A percentile compares a stretch with the other conserved stretches of the same genome.
phyloP scores from a whole-genome alignment of 2,888 invertebrate species.

The Norana najaformis region DNA sequence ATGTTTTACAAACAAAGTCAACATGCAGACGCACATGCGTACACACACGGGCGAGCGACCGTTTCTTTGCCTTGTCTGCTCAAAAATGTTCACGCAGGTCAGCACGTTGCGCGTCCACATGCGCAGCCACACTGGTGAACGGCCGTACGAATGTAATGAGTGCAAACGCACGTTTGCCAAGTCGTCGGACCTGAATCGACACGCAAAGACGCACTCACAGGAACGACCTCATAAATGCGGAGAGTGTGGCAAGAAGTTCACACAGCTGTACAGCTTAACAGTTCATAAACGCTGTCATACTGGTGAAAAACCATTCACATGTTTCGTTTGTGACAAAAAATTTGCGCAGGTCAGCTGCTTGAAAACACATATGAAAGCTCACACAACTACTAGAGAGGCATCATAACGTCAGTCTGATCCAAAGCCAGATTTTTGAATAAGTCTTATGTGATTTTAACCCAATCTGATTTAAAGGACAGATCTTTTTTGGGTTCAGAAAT shows the following conservation, averaged over 20 bases:
- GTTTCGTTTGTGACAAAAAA: slow-evolving; percentile 60
- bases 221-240: slow-evolving; percentile 95
- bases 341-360: slow-evolving; percentile 34
- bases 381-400: slow-evolving; percentile 16
- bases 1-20: slow-evolving; percentile 24
- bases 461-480: background rate
- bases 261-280: slow-evolving; percentile 95
- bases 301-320: slow-evolving; percentile 73
- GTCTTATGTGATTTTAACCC: background rate
- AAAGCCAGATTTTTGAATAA: background rate
- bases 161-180: slow-evolving; percentile 35
- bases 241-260: slow-evolving; percentile 96
- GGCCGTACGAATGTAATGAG: slow-evolving; percentile 31
- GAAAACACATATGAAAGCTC: slow-evolving; percentile 35
- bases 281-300: slow-evolving; percentile 95
- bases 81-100: slow-evolving; percentile 71
- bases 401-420: background rate
- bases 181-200: slow-evolving; percentile 73
- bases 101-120: slow-evolving; percentile 36
- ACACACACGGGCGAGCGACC: slow-evolving; percentile 98
- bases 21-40: slow-evolving; percentile 72
- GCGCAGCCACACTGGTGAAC: slow-evolving; percentile 36
- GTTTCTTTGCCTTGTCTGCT: slow-evolving; percentile 94
- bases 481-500: background rate
- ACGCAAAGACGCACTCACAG: slow-evolving; percentile 88